Base-by-base conservation (phyloP, 2,888 invertebrate genomes). In the Sussaba pulchella region DNA sequence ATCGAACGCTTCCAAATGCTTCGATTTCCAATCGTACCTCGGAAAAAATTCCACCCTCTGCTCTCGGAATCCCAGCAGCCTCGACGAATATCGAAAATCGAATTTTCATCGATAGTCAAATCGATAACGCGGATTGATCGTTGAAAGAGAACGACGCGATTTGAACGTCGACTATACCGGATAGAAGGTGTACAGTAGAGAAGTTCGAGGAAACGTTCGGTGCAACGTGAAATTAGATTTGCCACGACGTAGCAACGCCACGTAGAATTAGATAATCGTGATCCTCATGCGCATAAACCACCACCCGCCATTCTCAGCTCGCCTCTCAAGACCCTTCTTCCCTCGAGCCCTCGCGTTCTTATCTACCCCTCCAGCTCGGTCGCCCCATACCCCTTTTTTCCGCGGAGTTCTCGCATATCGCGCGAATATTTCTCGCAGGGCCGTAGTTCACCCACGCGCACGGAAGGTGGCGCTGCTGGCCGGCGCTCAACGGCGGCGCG, bases 211-310 rank as follows among this genome's bases (percentile, higher is more conserved):
- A 59, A 64, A 67, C 75, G 69, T 64, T n/a, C 76, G 81, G 70
- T 78, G 50, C 63, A 66, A 74, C 83, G 63, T 72, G 75, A 85
- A 84, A 87, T 87, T 86, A 82, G 84, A 86, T 87, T 87, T 82
- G 81, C 79, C 71, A 79, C 59, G 41, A 21, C 70, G 57, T 64
- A 78, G 69, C 61, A 82, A 83, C 84, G 82, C 78, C 78, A 73
- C 82, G 84, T 82, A 77, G 82, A 74, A 83, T 85, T 85, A 83
- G 84, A 86, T 83, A 83, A 85, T 84, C 85, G 82, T 31, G 31
- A 31, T 78, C 79, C 64, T 50, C 63, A 61, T 70, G 78, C 79
- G 61, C 64, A 43, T 39, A 17, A n/a, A 1, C 50, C 50, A 19
- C 6, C 26, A 59, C 67, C 61, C 52, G 24, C 69, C 59, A 43